These are phyloP conservation scores for Narcine bancroftii DNA, from an alignment of 2,113 vertebrate genomes.

Conservation along the genomic window DNA sequence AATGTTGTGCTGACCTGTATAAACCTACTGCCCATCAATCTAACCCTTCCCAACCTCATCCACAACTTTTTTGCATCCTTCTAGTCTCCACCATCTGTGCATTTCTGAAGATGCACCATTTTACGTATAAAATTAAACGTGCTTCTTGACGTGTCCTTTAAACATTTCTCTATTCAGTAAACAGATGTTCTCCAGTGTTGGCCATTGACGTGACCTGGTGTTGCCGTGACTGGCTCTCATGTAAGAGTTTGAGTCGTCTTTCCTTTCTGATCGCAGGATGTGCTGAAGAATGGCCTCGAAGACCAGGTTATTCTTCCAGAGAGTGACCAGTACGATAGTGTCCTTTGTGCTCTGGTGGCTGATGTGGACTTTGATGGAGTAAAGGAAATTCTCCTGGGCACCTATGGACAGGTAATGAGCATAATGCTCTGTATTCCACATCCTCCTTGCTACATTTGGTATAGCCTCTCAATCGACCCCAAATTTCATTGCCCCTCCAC, in stretches of 20 bases:
- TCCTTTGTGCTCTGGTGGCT: constrained; percentile 73
- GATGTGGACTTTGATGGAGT: constrained; percentile 75
- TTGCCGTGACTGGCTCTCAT: background rate
- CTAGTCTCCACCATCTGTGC: no score
- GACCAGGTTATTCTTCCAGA: constrained; percentile 58
- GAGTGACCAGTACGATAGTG: constrained; percentile 75
- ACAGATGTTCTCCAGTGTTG: no score
- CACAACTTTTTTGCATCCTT: no score
- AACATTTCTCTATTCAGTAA: no score
- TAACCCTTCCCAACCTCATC: no score
- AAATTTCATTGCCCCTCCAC: background rate
- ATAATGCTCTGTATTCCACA: fast-evolving
- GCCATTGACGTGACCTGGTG: no score
- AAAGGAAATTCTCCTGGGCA: constrained; percentile 64
- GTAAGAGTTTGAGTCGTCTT: background rate
- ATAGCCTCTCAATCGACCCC: background rate
- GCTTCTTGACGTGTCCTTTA: no score
- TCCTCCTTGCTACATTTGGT: fast-evolving
- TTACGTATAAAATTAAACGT: no score
- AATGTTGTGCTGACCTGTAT: no score
- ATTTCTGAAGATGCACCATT: no score
- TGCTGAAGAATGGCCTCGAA: constrained; percentile 61
- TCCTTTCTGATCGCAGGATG: constrained; percentile 54
- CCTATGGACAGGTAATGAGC: constrained; percentile 64
- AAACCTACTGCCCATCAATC: no score